Percentiles rank a stretch among this genome's conserved stretches.
Evolutionary conservation across 1,140 invertebrate species (phyloP).

Genomic region (Atta cephalotes): DNA sequence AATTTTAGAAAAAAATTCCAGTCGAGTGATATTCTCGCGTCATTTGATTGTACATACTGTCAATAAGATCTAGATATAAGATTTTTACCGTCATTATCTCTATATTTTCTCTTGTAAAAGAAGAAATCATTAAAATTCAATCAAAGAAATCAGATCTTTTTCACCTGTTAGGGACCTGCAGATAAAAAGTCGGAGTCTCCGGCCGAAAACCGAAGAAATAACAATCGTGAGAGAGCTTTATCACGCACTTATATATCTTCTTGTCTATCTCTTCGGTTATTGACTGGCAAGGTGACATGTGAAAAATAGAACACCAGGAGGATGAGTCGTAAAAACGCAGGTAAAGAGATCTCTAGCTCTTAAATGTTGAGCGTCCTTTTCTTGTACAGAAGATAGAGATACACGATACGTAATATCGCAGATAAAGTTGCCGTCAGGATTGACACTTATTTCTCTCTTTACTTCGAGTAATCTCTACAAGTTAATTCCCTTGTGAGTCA

Average conservation of each 20-base stretch:
- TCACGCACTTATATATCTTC: not conserved
- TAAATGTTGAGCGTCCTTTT: not conserved
- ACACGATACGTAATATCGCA: not conserved
- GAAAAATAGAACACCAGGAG: constrained; percentile 19
- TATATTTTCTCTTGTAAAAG: too few relatives aligned
- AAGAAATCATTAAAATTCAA: too few relatives aligned
- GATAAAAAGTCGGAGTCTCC: too few relatives aligned
- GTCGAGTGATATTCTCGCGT: too few relatives aligned
- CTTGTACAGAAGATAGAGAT: not conserved
- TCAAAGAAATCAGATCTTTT: too few relatives aligned
- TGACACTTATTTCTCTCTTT: not conserved
- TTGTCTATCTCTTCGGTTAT: not conserved
- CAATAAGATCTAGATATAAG: too few relatives aligned
- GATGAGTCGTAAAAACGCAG: not conserved
- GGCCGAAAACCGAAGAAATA: too few relatives aligned
- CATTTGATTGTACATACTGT: too few relatives aligned
- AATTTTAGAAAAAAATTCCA: too few relatives aligned
- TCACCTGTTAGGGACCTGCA: too few relatives aligned
- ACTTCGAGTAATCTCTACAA: not conserved
- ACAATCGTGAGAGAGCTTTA: not conserved
- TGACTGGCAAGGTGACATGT: constrained; percentile 10
- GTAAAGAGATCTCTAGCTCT: not conserved
- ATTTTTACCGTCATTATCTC: too few relatives aligned
- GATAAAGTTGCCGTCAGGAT: constrained; percentile 14
- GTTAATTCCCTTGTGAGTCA: not conserved